These are phyloP conservation scores for Lucilia cuprina DNA, from an alignment of 1,140 invertebrate species.

Conservation along the genomic window DNA sequence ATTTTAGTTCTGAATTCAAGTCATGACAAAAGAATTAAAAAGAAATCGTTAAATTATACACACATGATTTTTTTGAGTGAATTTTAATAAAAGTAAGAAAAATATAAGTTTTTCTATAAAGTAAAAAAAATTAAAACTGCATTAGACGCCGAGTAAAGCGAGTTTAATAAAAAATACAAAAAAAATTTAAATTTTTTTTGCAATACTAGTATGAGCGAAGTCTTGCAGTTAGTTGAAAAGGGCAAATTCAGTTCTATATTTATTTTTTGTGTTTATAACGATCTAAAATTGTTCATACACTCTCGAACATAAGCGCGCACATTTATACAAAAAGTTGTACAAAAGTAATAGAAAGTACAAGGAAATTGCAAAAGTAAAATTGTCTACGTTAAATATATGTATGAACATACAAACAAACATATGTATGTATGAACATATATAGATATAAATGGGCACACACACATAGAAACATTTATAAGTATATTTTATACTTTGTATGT, in stretches of 20 bases:
- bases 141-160: slow-evolving; percentile 26
- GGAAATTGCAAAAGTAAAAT: slow-evolving; percentile 22
- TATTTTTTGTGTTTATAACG: not conserved
- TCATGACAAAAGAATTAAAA: too few relatives aligned
- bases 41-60: not conserved
- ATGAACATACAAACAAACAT: slow-evolving; percentile 25
- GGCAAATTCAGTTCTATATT: slow-evolving; percentile 19
- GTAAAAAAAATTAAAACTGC: slow-evolving; percentile 25
- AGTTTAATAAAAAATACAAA: not conserved
- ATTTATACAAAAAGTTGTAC: not conserved
- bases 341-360: slow-evolving; percentile 27
- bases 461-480: not conserved
- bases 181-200: not conserved
- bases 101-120: not conserved
- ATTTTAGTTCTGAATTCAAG: too few relatives aligned
- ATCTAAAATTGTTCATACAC: slow-evolving; percentile 8
- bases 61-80: not conserved
- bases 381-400: not conserved
- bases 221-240: not conserved
- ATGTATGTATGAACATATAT: not conserved
- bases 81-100: not conserved
- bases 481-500: not conserved
- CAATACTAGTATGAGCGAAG: not conserved
- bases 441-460: not conserved
- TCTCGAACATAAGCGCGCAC: not conserved